These are phyloP conservation scores for Notodonta ziczac DNA, from an alignment of 2,888 invertebrate species.

Conservation along the genomic window DNA sequence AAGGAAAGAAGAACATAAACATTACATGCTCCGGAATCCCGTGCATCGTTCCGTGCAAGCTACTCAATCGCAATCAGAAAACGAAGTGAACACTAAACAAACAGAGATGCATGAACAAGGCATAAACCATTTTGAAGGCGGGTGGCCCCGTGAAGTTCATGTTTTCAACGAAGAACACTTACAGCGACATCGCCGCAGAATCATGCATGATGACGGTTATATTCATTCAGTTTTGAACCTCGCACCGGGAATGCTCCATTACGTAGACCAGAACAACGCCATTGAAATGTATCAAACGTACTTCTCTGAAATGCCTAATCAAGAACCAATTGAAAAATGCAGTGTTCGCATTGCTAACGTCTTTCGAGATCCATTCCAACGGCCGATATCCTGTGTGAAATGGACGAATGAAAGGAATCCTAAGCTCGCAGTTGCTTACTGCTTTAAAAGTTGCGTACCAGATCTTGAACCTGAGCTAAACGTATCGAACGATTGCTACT, in stretches of 20 bases:
- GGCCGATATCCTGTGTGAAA: constrained; percentile 85
- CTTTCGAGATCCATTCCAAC: constrained; percentile 85
- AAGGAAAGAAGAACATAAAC: constrained; percentile 62
- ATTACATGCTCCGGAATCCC: constrained; percentile 81
- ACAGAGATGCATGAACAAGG: constrained; percentile 85
- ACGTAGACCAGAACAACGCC: constrained; percentile 91
- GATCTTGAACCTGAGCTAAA: constrained; percentile 29
- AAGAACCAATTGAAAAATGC: constrained; percentile 82
- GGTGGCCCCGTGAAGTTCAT: constrained; percentile 92
- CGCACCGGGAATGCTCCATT: constrained; percentile 85
- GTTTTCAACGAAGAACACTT: constrained; percentile 88
- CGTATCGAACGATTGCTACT: constrained; percentile 81
- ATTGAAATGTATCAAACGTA: constrained; percentile 92
- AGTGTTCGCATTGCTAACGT: constrained; percentile 87
- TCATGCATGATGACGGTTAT: constrained; percentile 92
- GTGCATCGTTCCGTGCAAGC: constrained; percentile 78
- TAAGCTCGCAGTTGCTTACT: constrained; percentile 87
- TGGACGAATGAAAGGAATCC: constrained; percentile 89
- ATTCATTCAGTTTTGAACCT: constrained; percentile 86
- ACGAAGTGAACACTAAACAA: constrained; percentile 86
- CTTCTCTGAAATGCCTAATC: constrained; percentile 83
- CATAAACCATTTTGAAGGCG: constrained; percentile 91
- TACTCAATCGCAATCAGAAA: constrained; percentile 70
- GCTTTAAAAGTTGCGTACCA: constrained; percentile 53
- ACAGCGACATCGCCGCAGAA: constrained; percentile 89